These are phyloP conservation scores for Pseudolycoriella hygida DNA, from an alignment of 2,888 invertebrate species.

Conservation along the genomic window DNA sequence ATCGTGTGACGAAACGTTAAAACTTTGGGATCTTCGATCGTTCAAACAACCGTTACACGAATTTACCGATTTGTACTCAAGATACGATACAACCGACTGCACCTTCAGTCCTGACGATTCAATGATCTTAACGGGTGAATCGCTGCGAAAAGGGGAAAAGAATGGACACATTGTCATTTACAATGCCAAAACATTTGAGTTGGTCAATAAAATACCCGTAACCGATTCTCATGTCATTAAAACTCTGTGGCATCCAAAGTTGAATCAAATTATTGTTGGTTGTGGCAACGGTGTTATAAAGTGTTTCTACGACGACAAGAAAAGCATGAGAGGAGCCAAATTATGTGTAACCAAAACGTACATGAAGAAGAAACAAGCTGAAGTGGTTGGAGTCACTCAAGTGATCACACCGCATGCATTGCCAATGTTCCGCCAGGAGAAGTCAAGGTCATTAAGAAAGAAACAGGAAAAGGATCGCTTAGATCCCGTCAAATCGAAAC, in stretches of 20 bases:
- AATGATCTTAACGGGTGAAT: conserved; percentile 74
- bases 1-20: conserved; percentile 82
- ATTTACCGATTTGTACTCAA: conserved; percentile 53
- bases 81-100: conserved; percentile 69
- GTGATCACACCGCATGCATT: conserved; percentile 93
- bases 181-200: conserved; percentile 55
- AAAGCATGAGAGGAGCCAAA: conserved; percentile 79
- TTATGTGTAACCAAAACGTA: conserved; percentile 70
- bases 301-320: conserved; percentile 76
- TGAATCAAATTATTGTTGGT: conserved; percentile 92
- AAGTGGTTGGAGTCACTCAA: conserved; percentile 77
- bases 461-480: conserved; percentile 81
- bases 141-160: conserved; percentile 40
- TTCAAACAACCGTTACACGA: conserved; percentile 62
- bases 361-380: conserved; percentile 62
- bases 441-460: conserved; percentile 73
- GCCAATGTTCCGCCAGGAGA: conserved; percentile 85
- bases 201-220: conserved; percentile 56
- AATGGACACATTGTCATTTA: conserved; percentile 60
- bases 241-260: conserved; percentile 85
- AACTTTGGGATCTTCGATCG: conserved; percentile 81
- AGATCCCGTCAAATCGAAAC: conserved; percentile 64
- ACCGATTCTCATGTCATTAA: conserved; percentile 72
- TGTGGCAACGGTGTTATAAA: conserved; percentile 81
- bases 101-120: conserved; percentile 76